Evolutionary conservation across 2,888 invertebrate species (phyloP), one percentile per base, ranked within the genome.

Genomic region (Phyllotreta striolata): DNA sequence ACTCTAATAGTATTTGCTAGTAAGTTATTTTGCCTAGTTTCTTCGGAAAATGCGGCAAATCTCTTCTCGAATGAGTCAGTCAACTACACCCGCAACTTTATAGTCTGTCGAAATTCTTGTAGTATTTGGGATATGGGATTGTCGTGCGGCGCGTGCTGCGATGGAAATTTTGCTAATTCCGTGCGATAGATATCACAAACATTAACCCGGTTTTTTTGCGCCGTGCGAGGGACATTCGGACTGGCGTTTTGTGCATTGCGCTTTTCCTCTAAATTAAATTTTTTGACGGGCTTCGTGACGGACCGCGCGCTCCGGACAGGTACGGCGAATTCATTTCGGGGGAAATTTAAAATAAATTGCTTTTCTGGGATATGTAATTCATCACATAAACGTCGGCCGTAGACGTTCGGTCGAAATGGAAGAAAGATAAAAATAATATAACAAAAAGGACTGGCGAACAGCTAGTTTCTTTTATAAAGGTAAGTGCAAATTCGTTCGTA

Each of bases 271-370:
- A 52, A 52, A 52, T 52, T 52, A 52, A 52, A 52, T 52, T 52
- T 52, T 52, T 52, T 52, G 52, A 52, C 39, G 52, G 52, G 38
- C 38, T 12, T 24, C 13, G 52, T 52, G 52, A 52, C 38, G 10
- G 38, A 14, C 37, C 13, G 38, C n/a, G 39, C 52, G 38, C 4
- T 13, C 14, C 13, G 52, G 52, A 52, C 52, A 52, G 52, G 52
- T 52, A 52, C 24, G 24, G 38, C 13, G 52, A 38, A 52, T 52
- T 52, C 52, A 10, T 38, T 52, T 37, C 39, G 13, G 52, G 38
- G 52, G 38, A 52, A 52, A 52, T 52, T 52, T 52, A 52, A 52
- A 52, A 52, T 52, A 52, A 52, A 52, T 52, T 52, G 52, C 52
- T 52, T 52, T 52, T 52, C 52, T 52, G 52, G 49, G 24, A 24